Conservation (phyloP, 1,140 invertebrate genomes). For the Heliconius eleuchia region DNA sequence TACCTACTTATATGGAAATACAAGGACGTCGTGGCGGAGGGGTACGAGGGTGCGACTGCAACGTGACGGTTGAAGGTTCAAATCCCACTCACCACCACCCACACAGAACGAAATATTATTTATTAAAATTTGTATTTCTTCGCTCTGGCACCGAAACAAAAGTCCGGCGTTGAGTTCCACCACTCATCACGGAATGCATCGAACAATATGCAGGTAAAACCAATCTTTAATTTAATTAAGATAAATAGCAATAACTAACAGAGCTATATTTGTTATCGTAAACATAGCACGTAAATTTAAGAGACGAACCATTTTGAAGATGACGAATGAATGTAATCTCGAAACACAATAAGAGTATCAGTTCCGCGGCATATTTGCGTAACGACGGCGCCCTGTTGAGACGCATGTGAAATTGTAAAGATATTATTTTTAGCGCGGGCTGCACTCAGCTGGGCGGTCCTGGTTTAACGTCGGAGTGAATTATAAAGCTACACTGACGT, state of each 20-base stretch:
- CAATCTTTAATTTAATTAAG: background rate
- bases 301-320: background rate
- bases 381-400: slow-evolving; percentile 45
- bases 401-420: slow-evolving; percentile 66
- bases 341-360: slow-evolving; percentile 18
- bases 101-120: too few relatives aligned
- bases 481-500: slow-evolving; percentile 76
- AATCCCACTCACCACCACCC: too few relatives aligned
- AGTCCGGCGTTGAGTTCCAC: too few relatives aligned
- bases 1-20: too few relatives aligned
- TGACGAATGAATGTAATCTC: background rate
- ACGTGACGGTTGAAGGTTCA: too few relatives aligned
- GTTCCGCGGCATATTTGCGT: slow-evolving; percentile 31
- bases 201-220: too few relatives aligned
- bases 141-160: too few relatives aligned
- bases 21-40: too few relatives aligned
- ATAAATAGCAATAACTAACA: background rate
- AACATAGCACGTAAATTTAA: background rate
- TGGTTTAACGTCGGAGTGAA: slow-evolving; percentile 68
- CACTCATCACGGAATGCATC: too few relatives aligned
- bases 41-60: too few relatives aligned
- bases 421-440: slow-evolving; percentile 72
- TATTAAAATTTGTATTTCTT: too few relatives aligned
- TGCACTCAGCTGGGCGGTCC: slow-evolving; percentile 72
- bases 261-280: too few relatives aligned